Evolutionary conservation across 2,797 vertebrate species (phyloP), one percentile per base, ranked within the genome.

Genomic region (Echiichthys vipera): DNA sequence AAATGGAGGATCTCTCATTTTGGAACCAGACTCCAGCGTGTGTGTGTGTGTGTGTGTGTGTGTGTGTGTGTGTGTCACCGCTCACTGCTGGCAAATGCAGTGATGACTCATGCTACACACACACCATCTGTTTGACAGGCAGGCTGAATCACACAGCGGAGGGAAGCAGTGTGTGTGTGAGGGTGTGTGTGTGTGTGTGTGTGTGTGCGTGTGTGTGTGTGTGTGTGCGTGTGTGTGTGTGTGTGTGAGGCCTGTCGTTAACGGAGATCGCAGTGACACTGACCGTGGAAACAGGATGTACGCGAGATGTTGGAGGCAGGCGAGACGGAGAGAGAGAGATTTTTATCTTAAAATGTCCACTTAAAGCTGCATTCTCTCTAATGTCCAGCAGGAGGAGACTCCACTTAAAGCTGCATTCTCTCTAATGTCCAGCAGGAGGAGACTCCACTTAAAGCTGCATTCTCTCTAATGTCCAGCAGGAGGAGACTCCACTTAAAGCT

Each of bases 51-150:
- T 57, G 63, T 69, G 67, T 54, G 55, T 61, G 77, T 36, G 68
- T 55, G 71, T 42, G 68, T 61, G 69, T 68, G 71, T 56, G 65
- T 71, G 70, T 58, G 56, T 67, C 53, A 74, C 78, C 81, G 81
- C 87, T 86, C 74, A 84, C 84, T 86, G 81, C 91, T 84, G 91
- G 91, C 64, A 92, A 94, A 88, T 88, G 92, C 90, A 89, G 88
- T 40, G 94, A 94, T 96, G 95, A 96, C 79, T 96, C 96, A 96
- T 91, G 72, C 84, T 1, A 55, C 36, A 71, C 74, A 78, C 59
- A 37, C 55, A 42, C 76, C 70, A 80, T 84, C 76, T 84, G 77
- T 74, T 77, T 78, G 84, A 84, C 78, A 84, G 67, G 66, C 81
- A 77, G 76, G 53, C 78, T 84, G 84, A 81, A 77, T 81, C 84